phyloP scores from a whole-genome alignment of 2,888 invertebrate genomes.

The Drosophila buzzatii region DNA sequence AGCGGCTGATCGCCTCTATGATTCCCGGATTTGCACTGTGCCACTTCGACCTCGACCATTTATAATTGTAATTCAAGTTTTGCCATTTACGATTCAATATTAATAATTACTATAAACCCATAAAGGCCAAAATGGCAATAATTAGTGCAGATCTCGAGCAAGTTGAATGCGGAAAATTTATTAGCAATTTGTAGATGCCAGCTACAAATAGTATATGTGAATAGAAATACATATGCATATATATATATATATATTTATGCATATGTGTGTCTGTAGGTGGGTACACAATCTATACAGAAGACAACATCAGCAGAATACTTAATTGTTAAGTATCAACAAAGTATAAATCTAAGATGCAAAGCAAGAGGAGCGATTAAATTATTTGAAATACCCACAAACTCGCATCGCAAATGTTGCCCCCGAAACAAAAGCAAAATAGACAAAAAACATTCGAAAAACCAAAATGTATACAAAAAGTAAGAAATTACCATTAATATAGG shows the following conservation, averaged over 20 bases:
- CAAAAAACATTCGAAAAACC: constrained; percentile 52
- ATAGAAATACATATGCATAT: not conserved
- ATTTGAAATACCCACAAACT: constrained; percentile 67
- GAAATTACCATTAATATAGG: constrained; percentile 81
- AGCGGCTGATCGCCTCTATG: constrained; percentile 61
- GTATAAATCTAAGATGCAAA: constrained; percentile 74
- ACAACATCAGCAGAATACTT: constrained; percentile 60
- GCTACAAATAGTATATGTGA: not conserved
- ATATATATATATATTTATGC: not conserved
- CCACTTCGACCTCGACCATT: constrained; percentile 50
- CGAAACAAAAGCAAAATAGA: constrained; percentile 64
- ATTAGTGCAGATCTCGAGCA: constrained; percentile 48
- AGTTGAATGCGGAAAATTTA: constrained; percentile 49
- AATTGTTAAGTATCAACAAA: constrained; percentile 81
- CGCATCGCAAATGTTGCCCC: constrained; percentile 50
- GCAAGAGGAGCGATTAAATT: constrained; percentile 69
- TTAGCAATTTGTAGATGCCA: constrained; percentile 35
- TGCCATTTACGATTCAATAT: constrained; percentile 40
- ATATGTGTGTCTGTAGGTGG: constrained; percentile 4
- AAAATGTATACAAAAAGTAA: constrained; percentile 72
- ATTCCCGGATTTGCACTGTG: constrained; percentile 40
- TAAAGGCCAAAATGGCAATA: constrained; percentile 31
- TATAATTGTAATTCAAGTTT: constrained; percentile 46
- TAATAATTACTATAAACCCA: constrained; percentile 29
- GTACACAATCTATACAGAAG: constrained; percentile 46